Conservation (phyloP, 2,797 vertebrate genomes). For the Brachyalestes nurse region DNA sequence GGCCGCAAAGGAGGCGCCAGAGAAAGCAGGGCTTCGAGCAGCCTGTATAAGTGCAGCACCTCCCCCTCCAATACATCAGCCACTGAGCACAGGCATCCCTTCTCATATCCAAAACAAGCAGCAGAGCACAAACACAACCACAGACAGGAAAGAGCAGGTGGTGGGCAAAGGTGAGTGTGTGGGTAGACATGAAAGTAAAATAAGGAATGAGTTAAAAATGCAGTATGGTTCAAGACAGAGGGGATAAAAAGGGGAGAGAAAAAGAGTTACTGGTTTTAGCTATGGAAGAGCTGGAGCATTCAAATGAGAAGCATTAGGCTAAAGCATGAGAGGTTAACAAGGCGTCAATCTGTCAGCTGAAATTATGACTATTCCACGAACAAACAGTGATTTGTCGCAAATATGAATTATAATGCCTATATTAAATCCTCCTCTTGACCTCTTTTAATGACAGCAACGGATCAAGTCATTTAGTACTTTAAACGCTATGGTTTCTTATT, state of each 20-base stretch:
- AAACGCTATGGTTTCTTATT: too few species aligned
- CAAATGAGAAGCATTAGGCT: constrained; percentile 5
- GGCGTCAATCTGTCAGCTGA: too few species aligned
- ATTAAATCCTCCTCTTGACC: too few species aligned
- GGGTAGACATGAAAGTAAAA: constrained; percentile 45
- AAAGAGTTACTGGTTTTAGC: constrained; percentile 48
- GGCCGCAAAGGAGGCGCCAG: constrained; percentile 61
- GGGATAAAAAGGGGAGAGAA: constrained; percentile 46
- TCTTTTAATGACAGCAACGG: too few species aligned
- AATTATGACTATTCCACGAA: too few species aligned
- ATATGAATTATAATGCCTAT: too few species aligned
- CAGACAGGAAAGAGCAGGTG: background rate
- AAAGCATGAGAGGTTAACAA: background rate
- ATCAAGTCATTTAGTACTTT: too few species aligned
- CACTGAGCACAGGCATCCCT: constrained; percentile 75
- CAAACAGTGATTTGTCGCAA: too few species aligned
- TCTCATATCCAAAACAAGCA: constrained; percentile 5
- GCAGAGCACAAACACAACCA: background rate
- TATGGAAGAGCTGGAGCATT: background rate
- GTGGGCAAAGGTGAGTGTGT: background rate
- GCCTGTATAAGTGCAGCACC: constrained; percentile 61
- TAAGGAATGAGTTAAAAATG: constrained; percentile 28
- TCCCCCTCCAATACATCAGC: constrained; percentile 70
- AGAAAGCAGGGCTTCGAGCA: constrained; percentile 66
- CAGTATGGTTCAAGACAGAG: constrained; percentile 32